Base-by-base conservation (phyloP, 2,888 invertebrate genomes). In the Parnassius smintheus region DNA sequence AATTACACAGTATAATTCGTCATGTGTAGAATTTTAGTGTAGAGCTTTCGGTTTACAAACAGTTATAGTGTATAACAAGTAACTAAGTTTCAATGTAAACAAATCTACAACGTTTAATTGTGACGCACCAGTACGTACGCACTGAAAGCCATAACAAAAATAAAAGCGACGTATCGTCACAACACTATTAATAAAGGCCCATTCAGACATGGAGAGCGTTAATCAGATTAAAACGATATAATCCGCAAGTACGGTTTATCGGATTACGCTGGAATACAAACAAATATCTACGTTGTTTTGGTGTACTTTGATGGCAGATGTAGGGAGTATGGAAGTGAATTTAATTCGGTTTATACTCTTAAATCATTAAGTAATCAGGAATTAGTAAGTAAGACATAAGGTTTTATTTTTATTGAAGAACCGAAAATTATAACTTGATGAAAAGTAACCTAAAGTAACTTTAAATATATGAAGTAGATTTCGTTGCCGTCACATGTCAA, bases 211-310 rank as follows among this genome's bases (percentile, higher is more conserved):
- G 46, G 57, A 66, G 58, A 66, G 67, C 35, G 35, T 35, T 61
- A 57, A 59, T 56, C 58, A 71, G 74, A 73, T 74, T 74, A 72
- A 72, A 72, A 65, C 68, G 64, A 63, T 63, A 70, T 73, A 74
- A 75, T 72, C 74, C 75, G 60, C 65, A 65, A 42, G 65, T 67
- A 67, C 67, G 71, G 68, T 70, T 72, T 72, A 70, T 66, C 62
- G 74, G 76, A 73, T 76, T 75, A 75, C 67, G 66, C 63, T 61
- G 67, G 67, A 68, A 58, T 65, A 68, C 61, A 65, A 65, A 65
- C 67, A 65, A 63, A 59, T 61, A 57, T 66, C 66, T 60, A 62
- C 64, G 57, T 44, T 59, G 53, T 64, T 64, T 62, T 13, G 41
- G 53, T 13, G 48, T 11, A 46, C 35, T 35, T 56, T 48, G 25